These are phyloP conservation scores for Zaprionus ghesquierei DNA, from an alignment of 1,140 invertebrate genomes.

Conservation along the genomic window DNA sequence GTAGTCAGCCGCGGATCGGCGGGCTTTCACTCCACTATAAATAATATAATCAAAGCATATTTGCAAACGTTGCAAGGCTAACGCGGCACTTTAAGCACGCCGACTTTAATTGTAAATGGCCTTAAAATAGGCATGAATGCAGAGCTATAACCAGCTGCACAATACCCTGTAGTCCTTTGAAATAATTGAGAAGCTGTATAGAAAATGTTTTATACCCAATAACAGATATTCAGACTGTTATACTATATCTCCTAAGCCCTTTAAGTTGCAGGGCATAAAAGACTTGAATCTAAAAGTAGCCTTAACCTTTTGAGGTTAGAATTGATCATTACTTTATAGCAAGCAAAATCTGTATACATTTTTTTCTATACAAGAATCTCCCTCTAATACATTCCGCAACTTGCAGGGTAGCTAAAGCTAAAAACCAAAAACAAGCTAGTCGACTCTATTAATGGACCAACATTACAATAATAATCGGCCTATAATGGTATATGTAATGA, in stretches of 20 bases:
- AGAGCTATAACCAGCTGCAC: background rate
- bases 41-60: slow-evolving; percentile 56
- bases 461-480: slow-evolving; percentile 68
- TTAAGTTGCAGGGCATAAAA: no score
- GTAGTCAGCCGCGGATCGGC: background rate
- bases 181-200: background rate
- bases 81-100: slow-evolving; percentile 68
- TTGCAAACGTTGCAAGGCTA: slow-evolving; percentile 65
- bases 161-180: background rate
- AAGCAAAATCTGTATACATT: no score
- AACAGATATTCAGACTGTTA: no score
- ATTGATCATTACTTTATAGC: no score
- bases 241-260: no score
- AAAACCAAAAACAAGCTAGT: background rate
- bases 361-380: no score
- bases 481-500: slow-evolving; percentile 58
- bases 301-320: no score
- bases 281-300: no score
- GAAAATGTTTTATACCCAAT: no score
- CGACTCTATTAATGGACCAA: slow-evolving; percentile 50
- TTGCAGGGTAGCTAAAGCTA: background rate
- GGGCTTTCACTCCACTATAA: slow-evolving; percentile 36
- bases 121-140: slow-evolving; percentile 25
- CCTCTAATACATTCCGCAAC: background rate
- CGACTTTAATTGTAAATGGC: slow-evolving; percentile 76